Conservation (phyloP, 2,113 vertebrate species). For the Thryonomys swinderianus region DNA sequence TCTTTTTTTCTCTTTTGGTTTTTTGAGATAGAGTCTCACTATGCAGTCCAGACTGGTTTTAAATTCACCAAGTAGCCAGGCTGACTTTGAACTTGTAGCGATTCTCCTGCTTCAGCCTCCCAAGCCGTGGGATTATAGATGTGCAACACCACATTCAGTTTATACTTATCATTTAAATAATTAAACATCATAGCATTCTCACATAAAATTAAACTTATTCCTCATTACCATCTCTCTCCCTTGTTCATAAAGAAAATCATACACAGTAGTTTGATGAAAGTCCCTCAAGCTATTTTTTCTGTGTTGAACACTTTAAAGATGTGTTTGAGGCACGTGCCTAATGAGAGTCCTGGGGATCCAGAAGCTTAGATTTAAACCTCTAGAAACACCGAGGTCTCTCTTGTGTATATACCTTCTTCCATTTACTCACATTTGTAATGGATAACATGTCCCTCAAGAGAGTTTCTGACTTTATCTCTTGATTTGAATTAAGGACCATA, state of each 20-base stretch:
- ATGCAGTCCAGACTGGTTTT: neutral
- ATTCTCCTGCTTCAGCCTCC: neutral
- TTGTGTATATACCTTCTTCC: neutral
- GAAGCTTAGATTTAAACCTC: neutral
- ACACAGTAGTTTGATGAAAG: neutral
- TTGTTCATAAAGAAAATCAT: neutral
- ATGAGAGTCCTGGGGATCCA: conserved; percentile 2
- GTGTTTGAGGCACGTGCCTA: neutral
- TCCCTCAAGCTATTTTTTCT: neutral
- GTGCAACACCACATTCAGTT: neutral
- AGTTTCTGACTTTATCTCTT: conserved; percentile 71
- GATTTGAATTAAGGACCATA: conserved; percentile 67
- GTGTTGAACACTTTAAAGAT: neutral
- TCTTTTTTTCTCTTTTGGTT: neutral
- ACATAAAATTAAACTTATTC: neutral
- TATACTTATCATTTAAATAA: neutral
- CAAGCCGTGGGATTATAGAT: neutral
- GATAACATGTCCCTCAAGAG: conserved; percentile 50
- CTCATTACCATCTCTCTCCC: neutral
- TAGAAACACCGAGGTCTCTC: neutral
- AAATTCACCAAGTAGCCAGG: neutral
- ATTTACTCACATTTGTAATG: conserved; percentile 63
- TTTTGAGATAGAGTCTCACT: neutral
- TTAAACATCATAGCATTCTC: neutral
- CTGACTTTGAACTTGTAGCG: neutral